A percentile compares a stretch with the other conserved stretches of the same genome.
phyloP scores from a whole-genome alignment of 2,113 vertebrate genomes.

The Halichoeres trimaculatus region DNA sequence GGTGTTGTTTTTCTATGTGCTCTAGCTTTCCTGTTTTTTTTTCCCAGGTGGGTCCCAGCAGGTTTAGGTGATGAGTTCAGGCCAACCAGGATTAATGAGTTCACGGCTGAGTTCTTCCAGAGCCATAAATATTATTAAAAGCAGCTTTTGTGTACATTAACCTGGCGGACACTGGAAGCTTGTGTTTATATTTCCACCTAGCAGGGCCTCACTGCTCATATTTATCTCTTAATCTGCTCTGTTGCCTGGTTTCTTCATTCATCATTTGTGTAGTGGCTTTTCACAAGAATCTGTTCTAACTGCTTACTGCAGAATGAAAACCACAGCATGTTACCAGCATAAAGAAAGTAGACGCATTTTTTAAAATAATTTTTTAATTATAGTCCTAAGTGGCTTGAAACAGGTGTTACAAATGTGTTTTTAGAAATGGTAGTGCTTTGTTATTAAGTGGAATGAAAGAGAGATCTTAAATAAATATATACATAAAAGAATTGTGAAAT shows the following conservation, averaged over 20 bases:
- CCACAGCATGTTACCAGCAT: neutral
- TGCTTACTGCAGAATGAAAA: neutral
- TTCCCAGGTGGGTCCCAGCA: neutral
- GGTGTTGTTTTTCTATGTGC: conserved; percentile 5
- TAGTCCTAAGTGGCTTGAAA: conserved; percentile 13
- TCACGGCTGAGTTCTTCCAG: conserved; percentile 16
- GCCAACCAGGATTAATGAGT: conserved; percentile 14
- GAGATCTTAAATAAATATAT: conserved; percentile 49
- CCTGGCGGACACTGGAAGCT: conserved; percentile 36
- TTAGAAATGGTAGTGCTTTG: conserved; percentile 31
- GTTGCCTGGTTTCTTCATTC: no score
- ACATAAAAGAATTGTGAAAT: conserved; percentile 16
- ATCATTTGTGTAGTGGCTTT: conserved; percentile 5
- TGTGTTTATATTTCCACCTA: conserved; percentile 62
- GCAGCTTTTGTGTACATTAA: conserved; percentile 55
- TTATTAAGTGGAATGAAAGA: conserved; percentile 30
- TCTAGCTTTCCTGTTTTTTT: neutral
- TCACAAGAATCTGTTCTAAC: neutral
- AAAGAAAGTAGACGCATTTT: conserved; percentile 11
- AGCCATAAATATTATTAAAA: conserved; percentile 58
- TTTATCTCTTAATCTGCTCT: conserved; percentile 23
- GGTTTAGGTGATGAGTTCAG: neutral
- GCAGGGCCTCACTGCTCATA: conserved; percentile 3
- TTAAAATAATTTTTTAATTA: conserved; percentile 55
- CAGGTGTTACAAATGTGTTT: conserved; percentile 14